Evolutionary conservation across 1,140 invertebrate species (phyloP).

Genomic region (Globodera rostochiensis): DNA sequence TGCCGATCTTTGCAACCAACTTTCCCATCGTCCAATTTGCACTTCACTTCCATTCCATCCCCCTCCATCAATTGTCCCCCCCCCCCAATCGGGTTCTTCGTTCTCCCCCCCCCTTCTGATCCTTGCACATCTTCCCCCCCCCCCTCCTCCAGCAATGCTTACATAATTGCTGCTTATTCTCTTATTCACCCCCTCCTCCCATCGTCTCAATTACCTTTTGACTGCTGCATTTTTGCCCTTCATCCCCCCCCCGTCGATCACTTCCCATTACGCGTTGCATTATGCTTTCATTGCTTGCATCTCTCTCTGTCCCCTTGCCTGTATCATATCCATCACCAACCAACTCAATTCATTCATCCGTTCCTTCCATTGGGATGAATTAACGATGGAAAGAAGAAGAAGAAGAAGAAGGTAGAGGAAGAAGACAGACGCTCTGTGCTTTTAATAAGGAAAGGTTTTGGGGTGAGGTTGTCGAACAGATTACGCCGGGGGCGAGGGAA

Average conservation of each 20-base stretch:
- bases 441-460: background rate
- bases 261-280: background rate
- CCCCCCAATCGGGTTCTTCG: background rate
- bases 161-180: slow-evolving; percentile 8
- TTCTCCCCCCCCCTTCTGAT: background rate
- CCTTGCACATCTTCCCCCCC: background rate
- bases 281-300: background rate
- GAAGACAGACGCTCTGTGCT: background rate
- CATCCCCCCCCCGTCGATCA: too few species aligned
- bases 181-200: background rate
- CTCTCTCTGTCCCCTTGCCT: too few species aligned
- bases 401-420: background rate
- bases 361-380: background rate
- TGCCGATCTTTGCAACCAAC: background rate
- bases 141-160: background rate
- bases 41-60: too few species aligned
- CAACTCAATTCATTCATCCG: too few species aligned
- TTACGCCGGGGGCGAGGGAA: background rate
- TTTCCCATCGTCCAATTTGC: too few species aligned
- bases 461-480: background rate
- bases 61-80: background rate
- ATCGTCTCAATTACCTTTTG: slow-evolving; percentile 13
- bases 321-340: too few species aligned
- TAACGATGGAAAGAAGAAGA: background rate
- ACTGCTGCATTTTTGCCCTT: background rate